phyloP scores from a whole-genome alignment of 2,888 invertebrate genomes.

The Oasisia sp. region DNA sequence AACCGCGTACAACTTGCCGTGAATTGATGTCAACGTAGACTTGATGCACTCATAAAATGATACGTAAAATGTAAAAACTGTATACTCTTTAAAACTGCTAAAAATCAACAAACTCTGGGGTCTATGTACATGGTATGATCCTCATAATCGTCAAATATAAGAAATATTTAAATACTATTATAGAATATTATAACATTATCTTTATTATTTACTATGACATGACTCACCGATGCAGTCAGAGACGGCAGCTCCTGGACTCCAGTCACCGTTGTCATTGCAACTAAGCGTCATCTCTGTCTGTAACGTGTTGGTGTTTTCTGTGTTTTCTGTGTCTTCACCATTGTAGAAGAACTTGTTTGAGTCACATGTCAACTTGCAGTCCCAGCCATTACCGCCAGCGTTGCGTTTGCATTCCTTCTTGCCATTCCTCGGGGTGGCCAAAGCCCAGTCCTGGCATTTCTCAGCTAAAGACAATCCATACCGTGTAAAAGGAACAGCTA shows the following conservation, averaged over 20 bases:
- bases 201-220: background rate
- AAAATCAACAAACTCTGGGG: too few relatives aligned
- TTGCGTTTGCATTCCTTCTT: background rate
- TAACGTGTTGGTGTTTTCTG: background rate
- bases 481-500: too few relatives aligned
- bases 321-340: background rate
- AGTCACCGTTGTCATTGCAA: background rate
- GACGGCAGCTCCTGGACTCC: background rate
- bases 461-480: conserved; percentile 2
- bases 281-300: background rate
- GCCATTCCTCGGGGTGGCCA: background rate
- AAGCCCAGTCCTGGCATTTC: background rate
- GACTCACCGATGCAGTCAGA: background rate
- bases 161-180: too few relatives aligned
- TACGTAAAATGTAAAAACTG: too few relatives aligned
- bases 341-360: background rate
- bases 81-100: too few relatives aligned
- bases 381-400: background rate
- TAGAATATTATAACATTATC: too few relatives aligned
- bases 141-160: too few relatives aligned
- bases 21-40: too few relatives aligned
- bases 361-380: background rate
- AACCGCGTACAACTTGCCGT: too few relatives aligned
- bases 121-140: too few relatives aligned
- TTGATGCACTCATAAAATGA: too few relatives aligned